These are phyloP conservation scores for Lepus europaeus DNA, from an alignment of 2,113 vertebrate genomes.

Conservation along the genomic window DNA sequence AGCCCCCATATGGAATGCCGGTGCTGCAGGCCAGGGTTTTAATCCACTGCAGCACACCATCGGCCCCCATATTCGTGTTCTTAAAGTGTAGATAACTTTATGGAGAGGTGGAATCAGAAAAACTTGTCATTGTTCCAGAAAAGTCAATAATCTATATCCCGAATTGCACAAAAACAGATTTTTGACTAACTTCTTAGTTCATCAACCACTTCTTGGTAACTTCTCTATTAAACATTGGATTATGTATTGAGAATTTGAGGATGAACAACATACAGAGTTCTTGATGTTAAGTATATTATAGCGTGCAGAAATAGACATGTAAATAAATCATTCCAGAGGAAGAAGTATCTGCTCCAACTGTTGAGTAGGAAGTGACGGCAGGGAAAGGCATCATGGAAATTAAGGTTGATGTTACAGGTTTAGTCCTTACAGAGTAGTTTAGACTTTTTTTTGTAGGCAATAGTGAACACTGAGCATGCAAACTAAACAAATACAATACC, in stretches of 20 bases:
- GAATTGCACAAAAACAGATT: background rate
- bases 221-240: background rate
- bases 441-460: background rate
- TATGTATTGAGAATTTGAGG: constrained; percentile 23
- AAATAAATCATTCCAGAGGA: background rate
- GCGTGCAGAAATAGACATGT: background rate
- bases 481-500: background rate
- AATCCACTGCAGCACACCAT: too few species aligned
- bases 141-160: background rate
- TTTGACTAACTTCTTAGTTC: background rate
- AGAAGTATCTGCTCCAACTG: background rate
- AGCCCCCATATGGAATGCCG: too few species aligned
- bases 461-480: background rate
- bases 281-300: background rate
- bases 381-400: background rate
- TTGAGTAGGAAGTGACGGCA: background rate
- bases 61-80: too few species aligned
- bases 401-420: background rate
- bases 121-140: background rate
- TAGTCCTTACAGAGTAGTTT: background rate
- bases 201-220: background rate
- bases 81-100: background rate
- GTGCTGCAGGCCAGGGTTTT: too few species aligned
- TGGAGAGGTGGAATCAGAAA: background rate
- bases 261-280: background rate